Conservation (phyloP, 2,888 invertebrate genomes). For the Pyrochroa serraticornis region DNA sequence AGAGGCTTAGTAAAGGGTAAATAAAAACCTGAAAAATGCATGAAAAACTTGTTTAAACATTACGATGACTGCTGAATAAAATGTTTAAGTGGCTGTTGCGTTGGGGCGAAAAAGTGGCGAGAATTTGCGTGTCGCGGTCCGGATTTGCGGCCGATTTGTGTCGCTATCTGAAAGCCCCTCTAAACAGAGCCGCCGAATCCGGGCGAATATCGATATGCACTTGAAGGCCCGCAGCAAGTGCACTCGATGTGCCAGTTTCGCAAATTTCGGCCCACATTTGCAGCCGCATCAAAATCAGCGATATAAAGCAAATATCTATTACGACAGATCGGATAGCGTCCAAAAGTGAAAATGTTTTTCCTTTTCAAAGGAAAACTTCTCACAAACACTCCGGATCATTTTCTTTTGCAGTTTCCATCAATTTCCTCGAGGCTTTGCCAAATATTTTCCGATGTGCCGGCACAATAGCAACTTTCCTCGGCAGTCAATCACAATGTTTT, state of each 20-base stretch:
- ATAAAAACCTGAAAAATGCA: too few relatives aligned
- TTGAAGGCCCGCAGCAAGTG: constrained; percentile 14
- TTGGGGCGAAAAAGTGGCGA: too few relatives aligned
- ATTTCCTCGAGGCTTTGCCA: constrained; percentile 23
- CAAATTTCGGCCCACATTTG: constrained; percentile 66
- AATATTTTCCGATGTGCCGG: constrained; percentile 22
- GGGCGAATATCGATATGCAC: constrained; percentile 21
- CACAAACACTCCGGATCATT: constrained; percentile 30
- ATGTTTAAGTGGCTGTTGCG: too few relatives aligned
- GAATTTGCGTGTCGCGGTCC: too few relatives aligned
- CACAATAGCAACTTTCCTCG: constrained; percentile 14
- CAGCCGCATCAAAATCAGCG: constrained; percentile 60
- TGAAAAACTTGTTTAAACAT: too few relatives aligned
- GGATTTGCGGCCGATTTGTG: too few relatives aligned
- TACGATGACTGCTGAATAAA: too few relatives aligned
- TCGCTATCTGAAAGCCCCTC: background rate
- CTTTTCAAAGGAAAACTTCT: constrained; percentile 18
- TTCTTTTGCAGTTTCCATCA: constrained; percentile 29
- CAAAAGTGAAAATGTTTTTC: constrained; percentile 33
- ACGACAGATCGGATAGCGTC: constrained; percentile 29
- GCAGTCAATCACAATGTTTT: constrained; percentile 20
- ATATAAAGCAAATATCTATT: constrained; percentile 32
- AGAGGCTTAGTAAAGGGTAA: too few relatives aligned
- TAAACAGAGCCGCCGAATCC: background rate
- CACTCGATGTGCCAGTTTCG: constrained; percentile 76